These are phyloP conservation scores for Drosophila nr. fundita DNA, from an alignment of 2,888 invertebrate species.

Conservation along the genomic window DNA sequence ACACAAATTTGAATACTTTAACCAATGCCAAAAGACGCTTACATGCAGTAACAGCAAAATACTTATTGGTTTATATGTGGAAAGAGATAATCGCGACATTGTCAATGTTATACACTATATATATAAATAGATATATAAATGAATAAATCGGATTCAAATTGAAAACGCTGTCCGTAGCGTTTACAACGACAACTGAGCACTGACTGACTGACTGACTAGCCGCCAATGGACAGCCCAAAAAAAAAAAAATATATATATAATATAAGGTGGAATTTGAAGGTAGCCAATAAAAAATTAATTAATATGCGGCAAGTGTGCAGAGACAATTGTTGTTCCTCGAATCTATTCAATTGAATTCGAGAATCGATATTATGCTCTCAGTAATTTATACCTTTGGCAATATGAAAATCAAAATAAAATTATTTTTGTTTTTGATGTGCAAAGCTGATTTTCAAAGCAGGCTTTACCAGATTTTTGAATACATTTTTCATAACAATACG, in stretches of 20 bases:
- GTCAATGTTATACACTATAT: slow-evolving; percentile 26
- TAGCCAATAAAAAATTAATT: slow-evolving; percentile 55
- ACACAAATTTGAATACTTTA: background rate
- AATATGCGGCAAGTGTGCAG: slow-evolving; percentile 62
- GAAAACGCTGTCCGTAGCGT: slow-evolving; percentile 42
- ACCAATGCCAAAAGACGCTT: slow-evolving; percentile 39
- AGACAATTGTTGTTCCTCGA: slow-evolving; percentile 49
- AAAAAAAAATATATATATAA: background rate
- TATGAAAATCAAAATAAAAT: background rate
- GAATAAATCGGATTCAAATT: slow-evolving; percentile 24
- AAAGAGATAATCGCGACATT: slow-evolving; percentile 62
- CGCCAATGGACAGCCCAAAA: slow-evolving; percentile 22
- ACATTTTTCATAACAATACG: background rate
- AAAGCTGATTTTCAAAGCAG: background rate
- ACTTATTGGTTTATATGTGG: slow-evolving; percentile 48
- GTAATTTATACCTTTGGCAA: background rate
- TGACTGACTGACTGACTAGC: slow-evolving; percentile 30
- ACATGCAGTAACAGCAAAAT: slow-evolving; percentile 57
- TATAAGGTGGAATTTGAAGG: slow-evolving; percentile 45
- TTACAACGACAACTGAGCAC: slow-evolving; percentile 44
- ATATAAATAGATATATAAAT: slow-evolving; percentile 20
- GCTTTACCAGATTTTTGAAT: background rate
- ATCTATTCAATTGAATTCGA: slow-evolving; percentile 35
- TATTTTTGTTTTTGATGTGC: background rate
- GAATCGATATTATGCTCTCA: slow-evolving; percentile 14